Percentiles rank a stretch among this genome's conserved stretches.
These are phyloP conservation scores for Lepidurus couesii DNA, from an alignment of 1,140 invertebrate genomes.

Conservation along the genomic window DNA sequence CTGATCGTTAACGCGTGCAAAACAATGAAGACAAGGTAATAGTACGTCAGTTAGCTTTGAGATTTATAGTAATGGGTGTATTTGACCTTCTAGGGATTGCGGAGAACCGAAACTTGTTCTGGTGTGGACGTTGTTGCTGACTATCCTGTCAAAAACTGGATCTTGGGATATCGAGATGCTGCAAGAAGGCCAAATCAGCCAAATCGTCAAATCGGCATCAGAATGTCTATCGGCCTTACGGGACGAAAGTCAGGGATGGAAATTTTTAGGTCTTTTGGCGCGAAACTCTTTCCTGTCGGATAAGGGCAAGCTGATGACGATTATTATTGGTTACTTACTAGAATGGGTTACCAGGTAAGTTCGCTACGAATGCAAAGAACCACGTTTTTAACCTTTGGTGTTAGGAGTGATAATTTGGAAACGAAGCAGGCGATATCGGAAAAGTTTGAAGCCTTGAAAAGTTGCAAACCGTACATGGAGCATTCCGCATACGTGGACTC, in stretches of 20 bases:
- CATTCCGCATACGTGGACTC: neutral
- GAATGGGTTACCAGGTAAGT: neutral
- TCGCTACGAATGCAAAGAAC: neutral
- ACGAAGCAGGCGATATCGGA: neutral
- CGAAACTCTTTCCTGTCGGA: neutral
- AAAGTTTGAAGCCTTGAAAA: neutral
- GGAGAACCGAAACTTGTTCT: neutral
- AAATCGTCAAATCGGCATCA: neutral
- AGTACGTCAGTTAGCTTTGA: neutral
- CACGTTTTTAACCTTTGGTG: too few relatives aligned
- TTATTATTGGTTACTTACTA: neutral
- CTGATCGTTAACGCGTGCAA: neutral
- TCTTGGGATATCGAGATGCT: neutral
- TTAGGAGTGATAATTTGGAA: neutral
- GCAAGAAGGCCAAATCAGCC: neutral
- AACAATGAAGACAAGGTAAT: neutral
- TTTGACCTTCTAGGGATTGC: neutral
- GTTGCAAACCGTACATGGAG: neutral
- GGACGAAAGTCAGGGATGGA: neutral
- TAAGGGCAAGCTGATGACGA: neutral
- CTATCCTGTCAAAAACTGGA: neutral
- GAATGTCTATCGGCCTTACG: neutral
- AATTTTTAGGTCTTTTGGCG: neutral
- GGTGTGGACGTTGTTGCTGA: neutral
- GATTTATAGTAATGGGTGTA: neutral